phyloP scores from a whole-genome alignment of 2,797 vertebrate species.

The Pteropus rufus region DNA sequence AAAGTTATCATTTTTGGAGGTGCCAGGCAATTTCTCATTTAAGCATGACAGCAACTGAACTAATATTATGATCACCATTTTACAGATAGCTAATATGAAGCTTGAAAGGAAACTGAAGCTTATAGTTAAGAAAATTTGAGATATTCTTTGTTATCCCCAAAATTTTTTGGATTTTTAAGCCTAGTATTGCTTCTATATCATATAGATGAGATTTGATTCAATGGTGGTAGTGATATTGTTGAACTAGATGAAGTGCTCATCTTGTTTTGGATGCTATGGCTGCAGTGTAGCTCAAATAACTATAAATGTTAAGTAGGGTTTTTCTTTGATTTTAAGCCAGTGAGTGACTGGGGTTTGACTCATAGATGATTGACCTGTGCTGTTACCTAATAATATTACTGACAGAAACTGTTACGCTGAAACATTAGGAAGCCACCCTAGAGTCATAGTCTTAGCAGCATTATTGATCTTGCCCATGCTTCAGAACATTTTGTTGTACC shows the following conservation, averaged over 20 bases:
- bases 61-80: not conserved
- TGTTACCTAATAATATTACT: slow-evolving; percentile 16
- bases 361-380: not conserved
- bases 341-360: slow-evolving; percentile 49
- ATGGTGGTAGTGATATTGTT: not conserved
- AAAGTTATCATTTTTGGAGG: not conserved
- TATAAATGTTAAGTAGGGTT: not conserved
- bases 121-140: not conserved
- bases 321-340: slow-evolving; percentile 37
- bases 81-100: not conserved
- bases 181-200: not conserved
- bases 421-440: not conserved
- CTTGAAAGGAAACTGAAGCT: slow-evolving; percentile 4
- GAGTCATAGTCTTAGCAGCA: not conserved
- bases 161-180: not conserved
- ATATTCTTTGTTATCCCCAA: not conserved
- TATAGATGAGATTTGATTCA: not conserved
- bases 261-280: not conserved
- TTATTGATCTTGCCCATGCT: not conserved
- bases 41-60: not conserved
- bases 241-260: not conserved
- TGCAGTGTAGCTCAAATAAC: not conserved
- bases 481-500: not conserved
- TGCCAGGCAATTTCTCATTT: not conserved
- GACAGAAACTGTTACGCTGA: not conserved